A percentile compares a stretch with the other conserved stretches of the same genome.
Evolutionary conservation across 2,797 vertebrate species (phyloP).

Genomic region (Sphenodon punctatus): DNA sequence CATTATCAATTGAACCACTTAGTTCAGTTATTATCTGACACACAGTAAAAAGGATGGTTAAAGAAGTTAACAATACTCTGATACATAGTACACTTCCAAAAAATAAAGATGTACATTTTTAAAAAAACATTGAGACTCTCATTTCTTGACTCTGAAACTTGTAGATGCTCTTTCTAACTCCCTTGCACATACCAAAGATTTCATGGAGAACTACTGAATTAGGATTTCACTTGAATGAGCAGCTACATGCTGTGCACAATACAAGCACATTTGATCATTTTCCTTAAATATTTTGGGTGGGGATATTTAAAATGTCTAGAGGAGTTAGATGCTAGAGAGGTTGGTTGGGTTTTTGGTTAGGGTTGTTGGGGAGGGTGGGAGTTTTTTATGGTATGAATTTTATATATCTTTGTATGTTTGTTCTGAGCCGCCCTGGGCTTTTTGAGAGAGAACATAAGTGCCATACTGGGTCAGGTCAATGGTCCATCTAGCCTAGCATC

Average conservation of each 20-base stretch:
- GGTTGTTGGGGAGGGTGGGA: too few species aligned
- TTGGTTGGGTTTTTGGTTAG: too few species aligned
- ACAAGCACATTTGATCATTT: background rate
- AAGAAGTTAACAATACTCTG: background rate
- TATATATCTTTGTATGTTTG: too few species aligned
- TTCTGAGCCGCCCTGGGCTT: too few species aligned
- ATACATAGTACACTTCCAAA: background rate
- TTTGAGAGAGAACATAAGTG: too few species aligned
- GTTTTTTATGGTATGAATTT: too few species aligned
- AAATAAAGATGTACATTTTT: background rate
- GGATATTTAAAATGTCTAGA: background rate
- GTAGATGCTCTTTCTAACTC: background rate
- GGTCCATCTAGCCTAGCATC: too few species aligned
- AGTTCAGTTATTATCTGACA: background rate
- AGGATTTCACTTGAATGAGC: background rate
- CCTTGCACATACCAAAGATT: background rate
- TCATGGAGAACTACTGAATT: background rate
- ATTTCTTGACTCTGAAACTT: background rate
- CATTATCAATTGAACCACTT: background rate
- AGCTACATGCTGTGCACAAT: too few species aligned
- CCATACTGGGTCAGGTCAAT: too few species aligned
- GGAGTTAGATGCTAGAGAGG: too few species aligned
- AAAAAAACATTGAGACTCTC: background rate
- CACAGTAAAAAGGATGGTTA: background rate
- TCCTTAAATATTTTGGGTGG: background rate